Evolutionary conservation across 2,888 invertebrate genomes (phyloP).

Genomic region (Sympetrum striolatum): DNA sequence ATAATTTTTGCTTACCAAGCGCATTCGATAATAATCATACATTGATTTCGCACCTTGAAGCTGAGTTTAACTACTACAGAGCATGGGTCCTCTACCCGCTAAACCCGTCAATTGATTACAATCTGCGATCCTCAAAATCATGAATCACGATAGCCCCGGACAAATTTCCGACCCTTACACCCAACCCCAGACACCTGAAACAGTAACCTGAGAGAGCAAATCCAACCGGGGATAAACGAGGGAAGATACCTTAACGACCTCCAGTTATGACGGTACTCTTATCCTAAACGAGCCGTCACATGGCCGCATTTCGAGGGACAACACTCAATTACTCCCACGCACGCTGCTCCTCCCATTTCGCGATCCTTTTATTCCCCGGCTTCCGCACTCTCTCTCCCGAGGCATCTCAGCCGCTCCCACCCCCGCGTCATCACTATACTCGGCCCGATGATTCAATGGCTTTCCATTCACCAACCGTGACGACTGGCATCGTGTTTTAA

Average conservation of each 20-base stretch:
- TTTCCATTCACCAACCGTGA: background rate
- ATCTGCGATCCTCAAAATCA: too few relatives aligned
- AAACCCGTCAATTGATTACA: too few relatives aligned
- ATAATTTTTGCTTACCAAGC: too few relatives aligned
- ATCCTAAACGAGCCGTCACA: background rate
- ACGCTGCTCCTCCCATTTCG: background rate
- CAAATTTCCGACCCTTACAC: too few relatives aligned
- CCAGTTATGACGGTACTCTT: background rate
- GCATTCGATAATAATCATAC: too few relatives aligned
- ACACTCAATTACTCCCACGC: background rate
- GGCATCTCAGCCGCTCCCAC: background rate
- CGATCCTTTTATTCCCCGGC: background rate
- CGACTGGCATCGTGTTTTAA: background rate
- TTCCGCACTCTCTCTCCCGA: background rate
- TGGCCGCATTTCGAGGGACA: background rate
- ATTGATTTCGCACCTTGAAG: too few relatives aligned
- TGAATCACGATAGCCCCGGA: too few relatives aligned
- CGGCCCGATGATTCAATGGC: constrained; percentile 19
- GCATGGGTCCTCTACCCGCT: too few relatives aligned
- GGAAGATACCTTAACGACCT: background rate
- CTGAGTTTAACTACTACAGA: too few relatives aligned
- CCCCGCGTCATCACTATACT: constrained; percentile 9
- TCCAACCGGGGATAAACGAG: too few relatives aligned
- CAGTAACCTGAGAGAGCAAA: too few relatives aligned
- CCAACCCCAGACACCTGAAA: too few relatives aligned